Evolutionary conservation across 2,888 invertebrate species (phyloP).

Genomic region (Drosophila robusta): DNA sequence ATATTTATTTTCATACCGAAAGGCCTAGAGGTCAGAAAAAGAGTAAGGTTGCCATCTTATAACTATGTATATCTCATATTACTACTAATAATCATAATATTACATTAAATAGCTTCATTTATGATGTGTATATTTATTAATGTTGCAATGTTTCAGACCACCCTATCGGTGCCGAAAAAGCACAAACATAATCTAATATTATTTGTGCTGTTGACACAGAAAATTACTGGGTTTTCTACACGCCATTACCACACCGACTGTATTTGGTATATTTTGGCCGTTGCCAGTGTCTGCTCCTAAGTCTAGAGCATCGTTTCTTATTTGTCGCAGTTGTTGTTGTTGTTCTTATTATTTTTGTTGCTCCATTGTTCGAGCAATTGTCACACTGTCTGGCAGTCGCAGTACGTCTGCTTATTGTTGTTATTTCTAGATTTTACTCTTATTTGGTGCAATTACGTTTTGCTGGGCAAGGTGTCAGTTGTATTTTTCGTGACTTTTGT

Average conservation of each 20-base stretch:
- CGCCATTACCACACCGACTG: constrained; percentile 23
- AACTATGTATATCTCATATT: too few relatives aligned
- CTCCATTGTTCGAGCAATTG: constrained; percentile 21
- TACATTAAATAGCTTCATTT: too few relatives aligned
- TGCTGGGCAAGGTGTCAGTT: constrained; percentile 31
- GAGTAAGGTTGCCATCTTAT: too few relatives aligned
- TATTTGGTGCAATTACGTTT: constrained; percentile 22
- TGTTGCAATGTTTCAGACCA: neutral
- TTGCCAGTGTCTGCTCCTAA: constrained; percentile 5
- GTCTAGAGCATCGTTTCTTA: constrained; percentile 1
- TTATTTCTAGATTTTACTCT: constrained; percentile 29
- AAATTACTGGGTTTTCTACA: constrained; percentile 22
- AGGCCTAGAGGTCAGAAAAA: too few relatives aligned
- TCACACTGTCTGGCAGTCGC: constrained; percentile 21
- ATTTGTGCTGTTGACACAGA: constrained; percentile 44
- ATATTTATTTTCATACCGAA: too few relatives aligned
- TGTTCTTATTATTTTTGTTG: constrained; percentile 2
- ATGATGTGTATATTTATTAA: neutral
- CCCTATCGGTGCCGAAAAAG: neutral
- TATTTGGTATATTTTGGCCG: constrained; percentile 4
- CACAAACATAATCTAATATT: constrained; percentile 14
- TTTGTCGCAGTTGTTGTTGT: constrained; percentile 2
- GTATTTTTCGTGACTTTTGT: constrained; percentile 51
- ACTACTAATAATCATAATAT: too few relatives aligned
- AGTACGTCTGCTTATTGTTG: constrained; percentile 19